These are phyloP conservation scores for Hylaeus volcanicus DNA, from an alignment of 1,140 invertebrate genomes.

Conservation along the genomic window DNA sequence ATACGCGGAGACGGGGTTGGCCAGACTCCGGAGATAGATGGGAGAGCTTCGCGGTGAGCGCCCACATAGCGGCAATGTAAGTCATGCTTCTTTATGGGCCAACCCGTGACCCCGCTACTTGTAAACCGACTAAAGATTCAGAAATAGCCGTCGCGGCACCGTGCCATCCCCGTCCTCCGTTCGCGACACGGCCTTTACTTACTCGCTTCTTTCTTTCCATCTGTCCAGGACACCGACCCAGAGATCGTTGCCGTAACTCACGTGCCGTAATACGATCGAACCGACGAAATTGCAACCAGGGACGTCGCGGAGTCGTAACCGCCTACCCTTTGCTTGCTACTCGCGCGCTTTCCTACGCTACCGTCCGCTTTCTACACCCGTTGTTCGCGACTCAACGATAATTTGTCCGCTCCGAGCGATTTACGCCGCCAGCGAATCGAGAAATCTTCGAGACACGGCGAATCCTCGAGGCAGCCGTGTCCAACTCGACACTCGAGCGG, in stretches of 20 bases:
- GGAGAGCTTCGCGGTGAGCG: constrained; percentile 73
- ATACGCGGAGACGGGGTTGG: constrained; percentile 45
- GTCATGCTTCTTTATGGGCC: constrained; percentile 79
- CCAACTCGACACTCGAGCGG: no score
- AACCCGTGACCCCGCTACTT: constrained; percentile 79
- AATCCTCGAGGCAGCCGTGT: no score
- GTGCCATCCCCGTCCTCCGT: constrained; percentile 44
- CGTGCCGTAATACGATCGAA: constrained; percentile 65
- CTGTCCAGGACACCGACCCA: constrained; percentile 16
- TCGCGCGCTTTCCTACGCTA: not conserved
- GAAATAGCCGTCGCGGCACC: constrained; percentile 72
- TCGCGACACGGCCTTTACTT: constrained; percentile 1
- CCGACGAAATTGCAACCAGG: constrained; percentile 59
- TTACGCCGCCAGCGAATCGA: not conserved
- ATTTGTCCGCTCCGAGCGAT: not conserved
- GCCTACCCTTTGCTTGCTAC: no score
- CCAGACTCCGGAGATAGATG: constrained; percentile 71
- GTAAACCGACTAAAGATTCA: constrained; percentile 80
- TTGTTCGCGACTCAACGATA: no score
- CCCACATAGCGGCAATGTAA: constrained; percentile 78
- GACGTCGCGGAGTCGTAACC: constrained; percentile 9
- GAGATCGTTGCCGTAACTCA: constrained; percentile 64
- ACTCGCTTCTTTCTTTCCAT: constrained; percentile 9
- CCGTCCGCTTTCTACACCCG: not conserved
- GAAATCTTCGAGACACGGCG: no score